Evolutionary conservation across 1,140 invertebrate genomes (phyloP).

Genomic region (Leptinotarsa texana): DNA sequence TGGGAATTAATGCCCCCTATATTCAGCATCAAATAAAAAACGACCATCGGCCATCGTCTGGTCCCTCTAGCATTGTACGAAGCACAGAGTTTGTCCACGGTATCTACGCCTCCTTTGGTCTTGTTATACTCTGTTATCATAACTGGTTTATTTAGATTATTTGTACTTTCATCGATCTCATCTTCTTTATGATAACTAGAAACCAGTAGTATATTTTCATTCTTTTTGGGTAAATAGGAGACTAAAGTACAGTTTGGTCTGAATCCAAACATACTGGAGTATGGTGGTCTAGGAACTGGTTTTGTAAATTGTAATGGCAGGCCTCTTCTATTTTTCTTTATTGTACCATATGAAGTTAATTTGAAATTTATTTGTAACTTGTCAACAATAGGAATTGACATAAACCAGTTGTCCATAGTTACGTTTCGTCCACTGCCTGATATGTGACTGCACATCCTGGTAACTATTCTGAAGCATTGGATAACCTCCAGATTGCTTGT

Average conservation of each 20-base stretch:
- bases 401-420: too few species aligned
- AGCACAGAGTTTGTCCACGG: conserved; percentile 27
- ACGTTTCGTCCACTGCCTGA: too few species aligned
- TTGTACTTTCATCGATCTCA: conserved; percentile 29
- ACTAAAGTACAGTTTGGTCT: neutral
- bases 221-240: conserved; percentile 34
- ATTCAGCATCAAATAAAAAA: neutral
- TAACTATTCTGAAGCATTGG: conserved; percentile 31
- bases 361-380: conserved; percentile 4
- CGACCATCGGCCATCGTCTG: too few species aligned
- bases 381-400: too few species aligned
- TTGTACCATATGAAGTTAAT: conserved; percentile 27
- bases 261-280: conserved; percentile 4
- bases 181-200: conserved; percentile 43
- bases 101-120: conserved; percentile 36
- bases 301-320: neutral
- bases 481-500: conserved; percentile 45
- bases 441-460: neutral
- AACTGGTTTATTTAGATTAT: conserved; percentile 27
- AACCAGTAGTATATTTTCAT: conserved; percentile 36
- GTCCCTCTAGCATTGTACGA: neutral
- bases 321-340: conserved; percentile 32
- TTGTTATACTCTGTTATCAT: conserved; percentile 33
- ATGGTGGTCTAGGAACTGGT: neutral
- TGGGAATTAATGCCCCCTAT: neutral